Conservation (phyloP, 2,113 vertebrate genomes). For the Dolichotis patagonum region DNA sequence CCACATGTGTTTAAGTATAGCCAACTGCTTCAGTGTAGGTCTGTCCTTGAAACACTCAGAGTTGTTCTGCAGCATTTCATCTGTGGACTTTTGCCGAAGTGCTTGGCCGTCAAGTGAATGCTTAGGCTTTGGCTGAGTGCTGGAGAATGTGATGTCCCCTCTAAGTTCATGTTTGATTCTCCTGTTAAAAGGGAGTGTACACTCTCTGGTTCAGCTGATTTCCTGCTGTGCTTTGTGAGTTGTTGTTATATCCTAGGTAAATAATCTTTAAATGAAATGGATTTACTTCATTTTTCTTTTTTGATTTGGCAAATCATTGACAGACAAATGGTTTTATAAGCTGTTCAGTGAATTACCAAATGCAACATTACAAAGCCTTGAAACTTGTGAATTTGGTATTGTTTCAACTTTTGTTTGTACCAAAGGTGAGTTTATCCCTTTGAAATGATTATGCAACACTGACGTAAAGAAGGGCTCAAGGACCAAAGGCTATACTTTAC, state of each 20-base stretch:
- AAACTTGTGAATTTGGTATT: neutral
- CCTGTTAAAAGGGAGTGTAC: neutral
- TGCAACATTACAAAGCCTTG: neutral
- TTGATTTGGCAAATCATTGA: conserved; percentile 70
- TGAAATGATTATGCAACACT: neutral
- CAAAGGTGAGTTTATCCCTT: neutral
- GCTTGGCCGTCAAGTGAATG: neutral
- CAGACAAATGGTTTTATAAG: conserved; percentile 59
- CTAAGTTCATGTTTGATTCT: neutral
- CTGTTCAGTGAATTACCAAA: conserved; percentile 43
- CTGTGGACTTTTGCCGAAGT: neutral
- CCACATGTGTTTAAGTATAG: neutral
- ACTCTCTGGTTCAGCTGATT: neutral
- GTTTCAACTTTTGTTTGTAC: conserved; percentile 42
- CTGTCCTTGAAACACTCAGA: conserved; percentile 4
- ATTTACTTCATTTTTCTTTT: conserved; percentile 44
- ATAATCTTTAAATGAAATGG: conserved; percentile 58
- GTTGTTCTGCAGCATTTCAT: neutral
- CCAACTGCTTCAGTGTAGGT: neutral
- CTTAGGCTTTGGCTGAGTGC: neutral
- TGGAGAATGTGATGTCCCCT: neutral
- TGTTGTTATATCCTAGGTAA: conserved; percentile 45
- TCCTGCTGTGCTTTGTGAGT: conserved; percentile 46
- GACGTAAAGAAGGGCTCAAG: neutral
- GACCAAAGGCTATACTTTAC: neutral